These are phyloP conservation scores for Lepidurus packardi DNA, from an alignment of 1,140 invertebrate genomes.

Conservation along the genomic window DNA sequence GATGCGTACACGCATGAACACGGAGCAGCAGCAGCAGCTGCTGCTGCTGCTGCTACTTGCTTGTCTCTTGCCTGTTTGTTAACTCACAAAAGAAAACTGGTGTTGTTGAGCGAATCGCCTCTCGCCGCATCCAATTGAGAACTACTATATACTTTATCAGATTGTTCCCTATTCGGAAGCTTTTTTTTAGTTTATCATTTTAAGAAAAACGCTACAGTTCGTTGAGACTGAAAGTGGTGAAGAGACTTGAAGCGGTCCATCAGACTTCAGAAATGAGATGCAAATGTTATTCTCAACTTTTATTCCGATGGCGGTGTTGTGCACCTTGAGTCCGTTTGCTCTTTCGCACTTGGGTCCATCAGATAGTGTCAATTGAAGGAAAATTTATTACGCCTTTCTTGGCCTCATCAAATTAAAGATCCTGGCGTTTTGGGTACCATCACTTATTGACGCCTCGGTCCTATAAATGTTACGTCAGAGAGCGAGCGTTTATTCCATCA, in stretches of 20 bases:
- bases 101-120: background rate
- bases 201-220: background rate
- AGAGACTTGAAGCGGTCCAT: too few relatives aligned
- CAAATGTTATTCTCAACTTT: slow-evolving; percentile 9
- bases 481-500: background rate
- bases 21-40: background rate
- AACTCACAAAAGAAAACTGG: slow-evolving; percentile 14
- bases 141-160: background rate
- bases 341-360: slow-evolving; percentile 13
- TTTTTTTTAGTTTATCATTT: background rate
- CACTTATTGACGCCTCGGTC: background rate
- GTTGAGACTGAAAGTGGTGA: background rate
- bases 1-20: slow-evolving; percentile 12
- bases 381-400: background rate
- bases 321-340: background rate
- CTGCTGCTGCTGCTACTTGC: background rate
- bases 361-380: slow-evolving; percentile 16
- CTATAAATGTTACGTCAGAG: background rate
- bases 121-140: slow-evolving; percentile 2
- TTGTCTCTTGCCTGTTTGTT: background rate
- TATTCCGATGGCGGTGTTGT: background rate
- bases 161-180: background rate
- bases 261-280: background rate
- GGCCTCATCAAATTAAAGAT: slow-evolving; percentile 11
- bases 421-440: background rate